These are phyloP conservation scores for Hetaerina titia DNA, from an alignment of 2,888 invertebrate species.

Conservation along the genomic window DNA sequence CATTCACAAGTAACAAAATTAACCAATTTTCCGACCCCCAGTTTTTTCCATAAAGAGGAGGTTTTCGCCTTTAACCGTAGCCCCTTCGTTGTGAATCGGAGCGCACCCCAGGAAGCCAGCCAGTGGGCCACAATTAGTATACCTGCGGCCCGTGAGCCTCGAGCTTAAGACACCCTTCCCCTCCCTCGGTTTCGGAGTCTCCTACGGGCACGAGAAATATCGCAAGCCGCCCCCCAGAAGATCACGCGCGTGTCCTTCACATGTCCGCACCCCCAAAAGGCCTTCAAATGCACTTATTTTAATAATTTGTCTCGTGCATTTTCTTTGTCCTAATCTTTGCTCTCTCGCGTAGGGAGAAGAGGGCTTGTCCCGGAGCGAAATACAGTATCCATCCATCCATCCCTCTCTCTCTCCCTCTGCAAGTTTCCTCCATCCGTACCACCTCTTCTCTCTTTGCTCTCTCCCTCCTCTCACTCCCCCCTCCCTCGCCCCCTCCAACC, in stretches of 20 bases:
- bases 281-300: not conserved
- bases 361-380: constrained; percentile 39
- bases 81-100: too few species aligned
- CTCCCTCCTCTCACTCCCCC: not conserved
- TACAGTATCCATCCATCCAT: constrained; percentile 28
- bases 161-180: too few species aligned
- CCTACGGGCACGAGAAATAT: not conserved
- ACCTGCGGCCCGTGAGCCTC: too few species aligned
- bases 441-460: not conserved
- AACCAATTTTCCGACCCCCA: too few species aligned
- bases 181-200: too few species aligned
- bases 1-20: too few species aligned
- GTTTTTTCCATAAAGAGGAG: too few species aligned
- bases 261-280: not conserved
- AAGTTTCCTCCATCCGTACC: not conserved
- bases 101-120: too few species aligned
- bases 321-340: not conserved
- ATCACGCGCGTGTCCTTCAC: not conserved
- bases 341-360: not conserved
- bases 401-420: not conserved
- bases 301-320: constrained; percentile 9
- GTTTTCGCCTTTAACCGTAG: too few species aligned
- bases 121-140: too few species aligned
- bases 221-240: not conserved
- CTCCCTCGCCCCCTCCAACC: not conserved